Base-by-base conservation (phyloP, 2,888 invertebrate species). In the Eupithecia pulchellata region DNA sequence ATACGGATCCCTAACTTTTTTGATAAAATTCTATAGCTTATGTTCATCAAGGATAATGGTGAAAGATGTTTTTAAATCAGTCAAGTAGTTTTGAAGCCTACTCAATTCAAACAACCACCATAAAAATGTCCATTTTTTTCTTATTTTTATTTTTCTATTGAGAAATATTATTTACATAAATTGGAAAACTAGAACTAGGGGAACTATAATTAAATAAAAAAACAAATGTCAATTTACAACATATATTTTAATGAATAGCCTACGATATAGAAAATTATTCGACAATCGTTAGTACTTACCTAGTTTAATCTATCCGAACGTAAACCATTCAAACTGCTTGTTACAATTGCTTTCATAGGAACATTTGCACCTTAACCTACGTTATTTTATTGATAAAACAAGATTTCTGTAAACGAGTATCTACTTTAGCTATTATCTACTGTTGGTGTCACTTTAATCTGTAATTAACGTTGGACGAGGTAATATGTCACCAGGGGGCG, bases 311-410 rank as follows among this genome's bases (percentile, higher is more conserved):
- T 68, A 71, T 76, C 52, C 72, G 75, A 75, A 72, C 72, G 74
- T 80, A 65, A 80, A 81, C 75, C 78, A 81, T 79, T 81, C 80
- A 79, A 82, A 81, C 81, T 60, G 58, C 4, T 14, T 81, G 77
- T 81, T 84, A 84, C 86, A 88, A 86, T 87, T 82, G 90, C 91
- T 91, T 87, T 88, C 91, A 91, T 94, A 94, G 93, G 93, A 94
- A 94, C 93, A 93, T 94, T 93, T 92, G 89, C 92, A 91, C 92
- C 93, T 91, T 93, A 93, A 75, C 81, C 87, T 90, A 90, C 76
- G 75, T 81, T 76, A 52, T 52, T 42, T 71, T 74, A 77, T 32
- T 29, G 32, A 14, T 57, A 29, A 57, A 52, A 57, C 17, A 27
- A 57, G 27, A 29, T 57, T 14, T 29, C 5, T 57, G 13, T 57